Evolutionary conservation across 2,797 vertebrate species (phyloP).

Genomic region (Tangara arthus): DNA sequence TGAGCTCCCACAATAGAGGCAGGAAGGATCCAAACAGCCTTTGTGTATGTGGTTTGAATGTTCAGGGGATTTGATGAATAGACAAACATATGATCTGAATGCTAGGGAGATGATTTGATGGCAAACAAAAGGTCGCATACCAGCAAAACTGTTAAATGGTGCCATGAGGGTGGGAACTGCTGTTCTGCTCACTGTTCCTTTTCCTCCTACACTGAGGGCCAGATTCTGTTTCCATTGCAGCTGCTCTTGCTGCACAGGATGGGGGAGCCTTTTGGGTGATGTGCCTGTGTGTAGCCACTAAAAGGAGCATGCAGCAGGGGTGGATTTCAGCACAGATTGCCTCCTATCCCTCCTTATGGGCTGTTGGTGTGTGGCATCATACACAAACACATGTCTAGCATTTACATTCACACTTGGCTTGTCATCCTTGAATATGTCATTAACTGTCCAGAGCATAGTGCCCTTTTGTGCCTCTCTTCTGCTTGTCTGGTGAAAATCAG

Average conservation of each 20-base stretch:
- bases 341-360: neutral
- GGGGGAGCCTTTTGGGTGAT: neutral
- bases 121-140: slow-evolving; percentile 47
- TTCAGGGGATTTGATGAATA: slow-evolving; percentile 13
- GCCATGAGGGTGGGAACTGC: neutral
- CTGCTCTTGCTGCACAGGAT: neutral
- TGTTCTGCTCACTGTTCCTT: neutral
- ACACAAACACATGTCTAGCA: neutral
- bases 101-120: slow-evolving; percentile 20
- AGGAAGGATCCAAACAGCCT: slow-evolving; percentile 20
- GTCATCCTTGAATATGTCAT: neutral
- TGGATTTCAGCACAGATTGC: neutral
- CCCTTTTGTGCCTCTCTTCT: neutral
- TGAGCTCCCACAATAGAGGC: slow-evolving; percentile 29
- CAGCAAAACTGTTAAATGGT: slow-evolving; percentile 8
- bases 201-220: neutral
- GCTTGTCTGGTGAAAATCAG: neutral
- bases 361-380: neutral
- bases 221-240: neutral
- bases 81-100: slow-evolving; percentile 31
- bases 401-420: neutral
- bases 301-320: neutral
- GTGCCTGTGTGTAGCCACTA: neutral
- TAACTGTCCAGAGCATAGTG: neutral
- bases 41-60: slow-evolving; percentile 14